A percentile compares a stretch with the other conserved stretches of the same genome.
Conservation (phyloP, 2,888 invertebrate genomes). For the Stratiomys singularior region DNA sequence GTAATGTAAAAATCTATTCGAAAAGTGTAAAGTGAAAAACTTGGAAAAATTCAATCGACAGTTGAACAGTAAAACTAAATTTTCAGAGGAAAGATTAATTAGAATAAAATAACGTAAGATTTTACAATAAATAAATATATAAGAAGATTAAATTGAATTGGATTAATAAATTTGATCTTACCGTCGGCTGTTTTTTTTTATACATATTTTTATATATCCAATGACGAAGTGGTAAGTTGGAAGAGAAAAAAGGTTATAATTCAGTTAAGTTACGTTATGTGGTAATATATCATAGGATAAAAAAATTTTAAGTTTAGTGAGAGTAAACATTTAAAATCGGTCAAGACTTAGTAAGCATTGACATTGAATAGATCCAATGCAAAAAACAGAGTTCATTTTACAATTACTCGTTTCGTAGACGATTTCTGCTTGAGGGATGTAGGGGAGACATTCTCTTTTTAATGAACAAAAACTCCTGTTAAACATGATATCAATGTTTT, state of each 20-base stretch:
- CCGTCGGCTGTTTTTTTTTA: slow-evolving; percentile 39
- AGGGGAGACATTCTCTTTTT: not conserved
- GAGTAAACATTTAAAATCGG: too few species aligned
- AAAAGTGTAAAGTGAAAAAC: too few species aligned
- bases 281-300: not conserved
- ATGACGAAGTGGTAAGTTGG: not conserved
- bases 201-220: not conserved
- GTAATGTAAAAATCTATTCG: too few species aligned
- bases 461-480: not conserved
- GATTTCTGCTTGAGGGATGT: too few species aligned
- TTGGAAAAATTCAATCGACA: not conserved
- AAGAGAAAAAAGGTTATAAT: slow-evolving; percentile 8
- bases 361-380: too few species aligned
- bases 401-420: too few species aligned
- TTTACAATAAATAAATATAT: slow-evolving; percentile 36
- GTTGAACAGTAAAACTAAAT: slow-evolving; percentile 50
- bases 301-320: not conserved
- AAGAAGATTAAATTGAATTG: slow-evolving; percentile 13
- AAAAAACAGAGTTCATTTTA: too few species aligned
- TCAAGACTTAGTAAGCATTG: too few species aligned
- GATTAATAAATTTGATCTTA: slow-evolving; percentile 23
- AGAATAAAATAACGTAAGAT: not conserved
- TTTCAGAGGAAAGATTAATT: slow-evolving; percentile 43
- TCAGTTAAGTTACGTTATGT: not conserved
- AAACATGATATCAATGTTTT: not conserved